Percentiles rank a stretch among this genome's conserved stretches.
Conservation (phyloP, 1,140 invertebrate species). For the Pygmarrhopalites habei region DNA sequence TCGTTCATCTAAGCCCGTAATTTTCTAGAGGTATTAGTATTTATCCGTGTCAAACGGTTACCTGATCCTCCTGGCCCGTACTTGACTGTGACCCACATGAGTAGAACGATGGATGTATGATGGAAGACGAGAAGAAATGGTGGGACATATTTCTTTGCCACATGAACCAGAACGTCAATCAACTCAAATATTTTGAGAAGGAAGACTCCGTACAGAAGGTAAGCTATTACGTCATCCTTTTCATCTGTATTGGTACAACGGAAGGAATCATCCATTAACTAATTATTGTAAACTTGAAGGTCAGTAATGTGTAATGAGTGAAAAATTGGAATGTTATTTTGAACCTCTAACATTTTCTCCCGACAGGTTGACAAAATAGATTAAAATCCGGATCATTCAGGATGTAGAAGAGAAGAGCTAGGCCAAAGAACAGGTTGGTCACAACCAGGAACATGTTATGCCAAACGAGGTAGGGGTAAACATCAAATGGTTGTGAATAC, state of each 20-base stretch:
- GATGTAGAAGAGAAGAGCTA: not conserved
- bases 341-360: no score
- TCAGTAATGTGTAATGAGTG: not conserved
- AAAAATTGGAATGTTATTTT: not conserved
- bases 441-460: slow-evolving; percentile 4
- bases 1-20: no score
- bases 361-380: slow-evolving; percentile 4
- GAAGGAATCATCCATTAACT: no score
- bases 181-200: slow-evolving; percentile 5
- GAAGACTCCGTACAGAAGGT: not conserved
- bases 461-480: not conserved
- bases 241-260: not conserved
- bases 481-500: not conserved
- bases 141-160: not conserved
- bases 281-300: not conserved
- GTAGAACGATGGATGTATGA: slow-evolving; percentile 1
- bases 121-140: slow-evolving; percentile 7
- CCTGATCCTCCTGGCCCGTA: slow-evolving; percentile 6
- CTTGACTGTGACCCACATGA: slow-evolving; percentile 2
- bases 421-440: not conserved
- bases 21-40: no score
- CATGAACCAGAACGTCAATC: slow-evolving; percentile 1
- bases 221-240: not conserved
- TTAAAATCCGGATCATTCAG: not conserved
- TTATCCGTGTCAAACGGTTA: no score